Evolutionary conservation across 2,113 vertebrate species (phyloP), one percentile per base, ranked within the genome.

Genomic region (Falco punctatus): DNA sequence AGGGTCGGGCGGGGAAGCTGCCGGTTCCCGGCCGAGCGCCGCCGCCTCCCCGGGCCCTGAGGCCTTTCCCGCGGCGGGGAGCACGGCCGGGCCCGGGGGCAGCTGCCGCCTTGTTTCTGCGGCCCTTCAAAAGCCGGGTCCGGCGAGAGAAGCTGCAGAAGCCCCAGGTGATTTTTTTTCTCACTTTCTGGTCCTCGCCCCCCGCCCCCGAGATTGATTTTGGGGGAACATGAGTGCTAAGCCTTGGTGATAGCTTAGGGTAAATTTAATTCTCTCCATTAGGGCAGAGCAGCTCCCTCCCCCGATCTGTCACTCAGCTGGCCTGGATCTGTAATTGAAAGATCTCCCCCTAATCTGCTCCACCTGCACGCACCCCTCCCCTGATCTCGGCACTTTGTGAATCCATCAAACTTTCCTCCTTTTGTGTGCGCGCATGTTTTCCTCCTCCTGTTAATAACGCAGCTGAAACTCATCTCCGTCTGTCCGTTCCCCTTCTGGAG

Each of bases 401-500:
- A 96, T 96, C 95, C 94, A 95, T 97, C 97, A 97, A 94, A 96
- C 92, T 97, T 96, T 96, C 42, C 90, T 73, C 81, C 95, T 94
- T 97, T 96, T 97, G 96, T 97, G 94, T 80, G 64, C 5, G 66
- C 3, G 28, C 28, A 1, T 96, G 92, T 95, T 94, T 95, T 96
- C 94, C 95, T 92, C 93, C 95, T 95, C 87, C 81, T 83, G 91
- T 97, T 98, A 98, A 97, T 98, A 97, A 97, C 35, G 94, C 96
- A 93, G 95, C 96, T 23, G 57, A 94, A 97, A 92, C 94, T 97
- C 97, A 97, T 97, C 96, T 97, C 96, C 46, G 94, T 97, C 95
- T 98, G 96, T 97, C 96, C 97, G 94, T 96, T 98, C 97, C 97
- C 97, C 98, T 97, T 97, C 97, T 94, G 96, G 80, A 98, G 97